Evolutionary conservation across 2,888 invertebrate genomes (phyloP).

Genomic region (Protophormia terraenovae): DNA sequence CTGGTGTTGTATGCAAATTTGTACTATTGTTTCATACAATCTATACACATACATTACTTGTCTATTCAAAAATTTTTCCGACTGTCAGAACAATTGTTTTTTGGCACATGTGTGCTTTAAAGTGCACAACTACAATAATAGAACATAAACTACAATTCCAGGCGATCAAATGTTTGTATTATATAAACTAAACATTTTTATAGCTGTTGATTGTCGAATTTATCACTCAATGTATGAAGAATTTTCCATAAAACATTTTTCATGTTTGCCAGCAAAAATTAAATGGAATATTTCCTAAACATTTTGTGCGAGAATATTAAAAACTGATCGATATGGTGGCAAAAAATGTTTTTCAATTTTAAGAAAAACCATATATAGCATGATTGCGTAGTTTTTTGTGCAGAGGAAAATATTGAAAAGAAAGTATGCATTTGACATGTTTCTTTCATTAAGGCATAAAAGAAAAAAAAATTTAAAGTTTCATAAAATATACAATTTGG

Average conservation of each 20-base stretch:
- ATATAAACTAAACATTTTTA: neutral
- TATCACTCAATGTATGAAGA: too few relatives aligned
- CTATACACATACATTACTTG: neutral
- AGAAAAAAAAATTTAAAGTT: neutral
- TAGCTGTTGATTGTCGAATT: neutral
- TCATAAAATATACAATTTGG: neutral
- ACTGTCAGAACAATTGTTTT: neutral
- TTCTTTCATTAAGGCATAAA: conserved; percentile 17
- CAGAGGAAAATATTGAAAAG: neutral
- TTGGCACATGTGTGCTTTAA: neutral
- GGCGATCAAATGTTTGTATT: neutral
- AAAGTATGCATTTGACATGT: conserved; percentile 5
- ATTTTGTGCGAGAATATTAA: neutral
- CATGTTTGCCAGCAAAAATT: neutral
- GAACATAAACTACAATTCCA: neutral
- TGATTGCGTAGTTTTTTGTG: neutral
- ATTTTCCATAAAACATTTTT: neutral
- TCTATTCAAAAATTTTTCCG: neutral
- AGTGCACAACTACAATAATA: neutral
- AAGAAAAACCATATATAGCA: neutral
- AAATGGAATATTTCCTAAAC: neutral
- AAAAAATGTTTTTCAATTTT: neutral
- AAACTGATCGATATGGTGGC: neutral
- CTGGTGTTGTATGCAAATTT: neutral
- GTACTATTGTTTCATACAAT: neutral